Percentiles rank a stretch among this genome's conserved stretches.
phyloP scores from a whole-genome alignment of 2,888 invertebrate species.

The Cephus rjabovi region DNA sequence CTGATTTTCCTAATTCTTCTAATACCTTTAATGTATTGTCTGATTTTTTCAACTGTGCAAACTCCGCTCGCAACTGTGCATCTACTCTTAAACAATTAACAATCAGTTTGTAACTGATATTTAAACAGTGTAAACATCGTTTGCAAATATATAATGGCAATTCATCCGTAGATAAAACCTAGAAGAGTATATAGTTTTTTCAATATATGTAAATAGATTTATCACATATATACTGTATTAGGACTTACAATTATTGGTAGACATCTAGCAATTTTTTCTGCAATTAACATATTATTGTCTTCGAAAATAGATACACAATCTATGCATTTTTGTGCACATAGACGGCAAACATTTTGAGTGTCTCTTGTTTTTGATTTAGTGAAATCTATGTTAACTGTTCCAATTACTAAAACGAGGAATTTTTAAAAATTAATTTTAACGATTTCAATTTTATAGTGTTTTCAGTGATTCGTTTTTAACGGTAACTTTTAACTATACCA shows the following conservation, averaged over 20 bases:
- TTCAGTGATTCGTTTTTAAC: neutral
- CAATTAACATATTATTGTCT: constrained; percentile 22
- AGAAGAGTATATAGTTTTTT: constrained; percentile 5
- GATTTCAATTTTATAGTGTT: neutral
- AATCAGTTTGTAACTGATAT: constrained; percentile 43
- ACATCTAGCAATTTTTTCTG: constrained; percentile 29
- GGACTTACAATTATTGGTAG: constrained; percentile 25
- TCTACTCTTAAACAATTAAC: constrained; percentile 36
- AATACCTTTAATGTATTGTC: neutral
- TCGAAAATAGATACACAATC: constrained; percentile 23
- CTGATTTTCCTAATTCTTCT: neutral
- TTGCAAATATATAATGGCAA: constrained; percentile 40
- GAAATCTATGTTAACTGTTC: neutral
- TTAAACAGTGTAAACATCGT: constrained; percentile 38
- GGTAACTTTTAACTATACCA: neutral
- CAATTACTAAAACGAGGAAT: neutral
- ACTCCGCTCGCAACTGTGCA: constrained; percentile 28
- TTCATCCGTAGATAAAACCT: constrained; percentile 38
- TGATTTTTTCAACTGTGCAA: constrained; percentile 3
- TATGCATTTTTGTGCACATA: constrained; percentile 21
- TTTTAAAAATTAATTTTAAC: neutral
- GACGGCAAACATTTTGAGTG: constrained; percentile 18
- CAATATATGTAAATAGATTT: constrained; percentile 8
- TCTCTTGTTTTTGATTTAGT: neutral
- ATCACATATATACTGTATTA: constrained; percentile 7